Evolutionary conservation across 2,797 vertebrate species (phyloP).

Genomic region (Toxotes lorentzi): DNA sequence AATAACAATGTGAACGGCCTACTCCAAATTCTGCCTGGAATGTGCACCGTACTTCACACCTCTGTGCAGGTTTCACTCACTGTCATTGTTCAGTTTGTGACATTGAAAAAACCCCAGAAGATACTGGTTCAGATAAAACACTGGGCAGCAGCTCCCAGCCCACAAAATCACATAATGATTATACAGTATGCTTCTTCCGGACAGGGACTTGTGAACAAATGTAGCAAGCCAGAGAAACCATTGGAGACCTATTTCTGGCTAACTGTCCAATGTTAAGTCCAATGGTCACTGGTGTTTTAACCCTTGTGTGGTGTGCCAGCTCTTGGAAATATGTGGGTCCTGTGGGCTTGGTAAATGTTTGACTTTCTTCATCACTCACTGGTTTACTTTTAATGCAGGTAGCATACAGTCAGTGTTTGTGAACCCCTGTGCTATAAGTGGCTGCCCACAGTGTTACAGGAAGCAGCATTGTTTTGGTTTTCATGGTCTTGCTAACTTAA

Average conservation of each 20-base stretch:
- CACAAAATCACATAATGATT: constrained; percentile 20
- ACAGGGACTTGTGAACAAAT: background rate
- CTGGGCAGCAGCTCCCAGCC: background rate
- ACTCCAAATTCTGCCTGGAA: constrained; percentile 15
- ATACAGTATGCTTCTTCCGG: background rate
- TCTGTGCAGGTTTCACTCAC: background rate
- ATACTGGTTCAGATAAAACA: constrained; percentile 4
- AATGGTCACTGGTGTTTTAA: constrained; percentile 47
- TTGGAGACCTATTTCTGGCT: constrained; percentile 16
- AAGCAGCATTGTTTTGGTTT: constrained; percentile 40
- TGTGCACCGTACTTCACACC: constrained; percentile 20
- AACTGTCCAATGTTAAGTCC: constrained; percentile 38
- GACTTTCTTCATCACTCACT: constrained; percentile 38
- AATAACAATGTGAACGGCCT: constrained; percentile 31
- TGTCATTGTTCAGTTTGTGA: constrained; percentile 10
- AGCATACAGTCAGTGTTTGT: background rate
- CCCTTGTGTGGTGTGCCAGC: constrained; percentile 9
- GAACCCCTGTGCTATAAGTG: constrained; percentile 15
- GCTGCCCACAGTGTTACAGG: constrained; percentile 53
- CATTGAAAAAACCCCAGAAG: background rate
- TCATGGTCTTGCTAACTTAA: constrained; percentile 18
- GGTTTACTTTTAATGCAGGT: constrained; percentile 1
- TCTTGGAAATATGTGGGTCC: constrained; percentile 23
- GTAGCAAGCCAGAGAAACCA: background rate
- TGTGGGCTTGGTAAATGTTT: constrained; percentile 65